Evolutionary conservation across 2,797 vertebrate species (phyloP), one percentile per base, ranked within the genome.

Genomic region (Diglossa cyanea): DNA sequence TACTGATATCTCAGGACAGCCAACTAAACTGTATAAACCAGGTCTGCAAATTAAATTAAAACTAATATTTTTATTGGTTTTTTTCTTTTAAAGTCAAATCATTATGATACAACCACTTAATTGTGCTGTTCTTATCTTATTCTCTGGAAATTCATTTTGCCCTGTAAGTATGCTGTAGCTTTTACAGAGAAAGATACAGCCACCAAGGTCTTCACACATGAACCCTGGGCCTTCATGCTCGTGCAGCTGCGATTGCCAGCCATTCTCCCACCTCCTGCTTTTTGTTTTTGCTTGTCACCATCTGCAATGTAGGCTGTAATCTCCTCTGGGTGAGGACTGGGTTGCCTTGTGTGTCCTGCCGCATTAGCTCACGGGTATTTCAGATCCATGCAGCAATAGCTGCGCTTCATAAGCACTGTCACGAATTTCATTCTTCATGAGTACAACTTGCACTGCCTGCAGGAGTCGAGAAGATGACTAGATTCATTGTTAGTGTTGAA

Each of bases 21-120:
- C 13, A 9, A 68, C 11, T 87, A 72, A 93, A 62, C 20, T 66
- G 44, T 13, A 23, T 68, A 50, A 83, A n/a, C 6, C 57, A 53
- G 21, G 37, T 48, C 30, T 74, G 20, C 19, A 85, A 89, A 87
- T 63, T 18, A 83, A 74, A 80, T 80, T 58, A 39, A 68, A 95
- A 48, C 11, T 31, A 58, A 7, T 48, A 11, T 44, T 85, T 76
- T 53, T 47, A 33, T 40, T 55, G 12, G 8, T 92, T 89, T 88
- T 17, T 88, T 17, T 51, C n/a, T 87, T 93, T 93, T 82, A 8
- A 92, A 92, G 55, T 71, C 14, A 4, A 33, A 35, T 76, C 45
- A 40, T 68, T 82, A 17, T 35, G 53, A 63, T 57, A 30, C 63
- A 84, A 30, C 11, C 14, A n/a, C 18, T 60, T 92, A 72, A 73